A percentile compares a stretch with the other conserved stretches of the same genome.
phyloP scores from a whole-genome alignment of 2,888 invertebrate genomes.

The Lutraria lutraria region DNA sequence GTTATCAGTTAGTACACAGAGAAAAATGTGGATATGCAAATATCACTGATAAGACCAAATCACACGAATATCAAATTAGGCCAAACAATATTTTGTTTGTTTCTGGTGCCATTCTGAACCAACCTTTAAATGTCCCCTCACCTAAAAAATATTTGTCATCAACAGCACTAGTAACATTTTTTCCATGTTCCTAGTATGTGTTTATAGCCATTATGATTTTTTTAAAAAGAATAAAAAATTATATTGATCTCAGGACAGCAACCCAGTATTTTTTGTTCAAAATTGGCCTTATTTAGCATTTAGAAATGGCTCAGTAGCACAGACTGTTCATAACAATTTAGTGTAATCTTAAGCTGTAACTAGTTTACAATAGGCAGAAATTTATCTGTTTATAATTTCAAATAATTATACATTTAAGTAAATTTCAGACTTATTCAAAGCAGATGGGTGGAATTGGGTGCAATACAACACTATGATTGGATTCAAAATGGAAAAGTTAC shows the following conservation, averaged over 20 bases:
- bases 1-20: not conserved
- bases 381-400: slow-evolving; percentile 9
- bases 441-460: not conserved
- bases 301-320: not conserved
- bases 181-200: too few species aligned
- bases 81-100: too few species aligned
- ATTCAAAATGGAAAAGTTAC: not conserved
- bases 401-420: not conserved
- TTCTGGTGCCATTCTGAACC: too few species aligned
- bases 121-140: too few species aligned
- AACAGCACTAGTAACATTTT: too few species aligned
- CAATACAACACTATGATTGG: not conserved
- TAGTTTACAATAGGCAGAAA: not conserved
- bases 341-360: not conserved
- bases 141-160: too few species aligned
- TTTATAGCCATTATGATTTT: too few species aligned
- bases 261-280: too few species aligned
- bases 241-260: too few species aligned
- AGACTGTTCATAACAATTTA: not conserved
- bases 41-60: not conserved
- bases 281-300: not conserved
- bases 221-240: too few species aligned
- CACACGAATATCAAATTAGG: not conserved
- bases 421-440: not conserved
- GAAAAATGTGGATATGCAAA: not conserved